These are phyloP conservation scores for Drosophila melanosoma DNA, from an alignment of 2,888 invertebrate species.

Conservation along the genomic window DNA sequence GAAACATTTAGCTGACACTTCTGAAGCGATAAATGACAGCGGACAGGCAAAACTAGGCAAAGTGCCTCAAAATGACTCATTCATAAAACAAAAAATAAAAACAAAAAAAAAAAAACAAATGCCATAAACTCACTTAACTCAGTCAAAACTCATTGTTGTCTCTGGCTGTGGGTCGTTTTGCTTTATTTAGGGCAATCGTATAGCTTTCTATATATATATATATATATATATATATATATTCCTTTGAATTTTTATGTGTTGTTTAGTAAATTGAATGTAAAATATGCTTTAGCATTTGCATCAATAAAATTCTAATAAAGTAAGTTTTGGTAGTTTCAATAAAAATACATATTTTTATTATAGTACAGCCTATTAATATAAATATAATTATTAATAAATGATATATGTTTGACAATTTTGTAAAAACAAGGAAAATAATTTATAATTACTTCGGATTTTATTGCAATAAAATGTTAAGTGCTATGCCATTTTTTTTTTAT, in stretches of 20 bases:
- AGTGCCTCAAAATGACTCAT: slow-evolving; percentile 33
- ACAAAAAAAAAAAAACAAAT: not conserved
- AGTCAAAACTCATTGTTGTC: slow-evolving; percentile 8
- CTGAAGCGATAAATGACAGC: slow-evolving; percentile 56
- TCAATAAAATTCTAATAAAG: not conserved
- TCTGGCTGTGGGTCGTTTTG: not conserved
- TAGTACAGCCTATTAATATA: not conserved
- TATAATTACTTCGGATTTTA: not conserved
- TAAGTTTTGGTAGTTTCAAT: not conserved
- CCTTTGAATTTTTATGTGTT: not conserved
- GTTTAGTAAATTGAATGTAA: not conserved
- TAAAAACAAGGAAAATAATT: not conserved
- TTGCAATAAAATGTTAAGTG: not conserved
- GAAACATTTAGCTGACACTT: slow-evolving; percentile 35
- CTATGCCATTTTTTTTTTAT: not conserved
- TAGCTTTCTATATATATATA: too few species aligned
- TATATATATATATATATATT: not conserved
- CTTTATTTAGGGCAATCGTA: not conserved
- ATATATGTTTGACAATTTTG: not conserved
- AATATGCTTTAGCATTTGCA: not conserved
- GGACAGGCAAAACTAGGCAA: slow-evolving; percentile 47
- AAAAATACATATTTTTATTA: not conserved
- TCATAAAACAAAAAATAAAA: slow-evolving; percentile 4
- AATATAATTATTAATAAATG: not conserved
- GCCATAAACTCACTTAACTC: slow-evolving; percentile 3